Evolutionary conservation across 2,113 vertebrate genomes (phyloP).

Genomic region (Xiphorhynchus elegans): DNA sequence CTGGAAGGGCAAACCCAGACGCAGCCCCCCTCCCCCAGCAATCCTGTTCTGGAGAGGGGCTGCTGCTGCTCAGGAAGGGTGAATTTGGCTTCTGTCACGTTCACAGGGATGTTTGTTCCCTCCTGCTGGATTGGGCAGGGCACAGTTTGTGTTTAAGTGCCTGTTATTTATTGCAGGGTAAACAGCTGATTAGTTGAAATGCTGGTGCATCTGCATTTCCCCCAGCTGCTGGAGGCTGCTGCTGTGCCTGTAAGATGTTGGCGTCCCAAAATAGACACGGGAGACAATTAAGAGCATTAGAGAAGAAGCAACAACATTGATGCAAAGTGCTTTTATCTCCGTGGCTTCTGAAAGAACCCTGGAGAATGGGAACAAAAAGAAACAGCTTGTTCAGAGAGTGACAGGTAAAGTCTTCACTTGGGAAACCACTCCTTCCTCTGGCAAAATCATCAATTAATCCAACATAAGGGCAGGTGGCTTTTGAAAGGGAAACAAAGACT

Average conservation of each 20-base stretch:
- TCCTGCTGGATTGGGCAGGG: neutral
- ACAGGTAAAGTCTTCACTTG: neutral
- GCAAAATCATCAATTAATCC: neutral
- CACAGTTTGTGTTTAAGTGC: neutral
- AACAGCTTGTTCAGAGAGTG: neutral
- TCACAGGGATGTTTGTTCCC: neutral
- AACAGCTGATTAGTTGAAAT: conserved; percentile 22
- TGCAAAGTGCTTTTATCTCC: conserved; percentile 29
- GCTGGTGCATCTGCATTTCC: conserved; percentile 26
- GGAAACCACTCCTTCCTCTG: neutral
- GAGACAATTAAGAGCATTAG: conserved; percentile 51
- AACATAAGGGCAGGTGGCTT: neutral
- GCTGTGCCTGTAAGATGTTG: conserved; percentile 26
- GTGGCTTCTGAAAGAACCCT: neutral
- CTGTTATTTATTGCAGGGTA: conserved; percentile 53
- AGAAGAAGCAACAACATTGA: conserved; percentile 34
- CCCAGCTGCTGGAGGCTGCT: conserved; percentile 67
- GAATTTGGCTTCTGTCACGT: neutral
- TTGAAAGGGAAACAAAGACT: neutral
- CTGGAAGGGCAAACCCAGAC: neutral
- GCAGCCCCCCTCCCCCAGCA: neutral
- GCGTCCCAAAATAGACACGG: conserved; percentile 52
- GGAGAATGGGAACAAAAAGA: neutral
- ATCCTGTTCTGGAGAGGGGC: neutral
- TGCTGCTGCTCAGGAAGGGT: neutral